Base-by-base conservation (phyloP, 1,140 invertebrate genomes). In the Cataglyphis hispanica region DNA sequence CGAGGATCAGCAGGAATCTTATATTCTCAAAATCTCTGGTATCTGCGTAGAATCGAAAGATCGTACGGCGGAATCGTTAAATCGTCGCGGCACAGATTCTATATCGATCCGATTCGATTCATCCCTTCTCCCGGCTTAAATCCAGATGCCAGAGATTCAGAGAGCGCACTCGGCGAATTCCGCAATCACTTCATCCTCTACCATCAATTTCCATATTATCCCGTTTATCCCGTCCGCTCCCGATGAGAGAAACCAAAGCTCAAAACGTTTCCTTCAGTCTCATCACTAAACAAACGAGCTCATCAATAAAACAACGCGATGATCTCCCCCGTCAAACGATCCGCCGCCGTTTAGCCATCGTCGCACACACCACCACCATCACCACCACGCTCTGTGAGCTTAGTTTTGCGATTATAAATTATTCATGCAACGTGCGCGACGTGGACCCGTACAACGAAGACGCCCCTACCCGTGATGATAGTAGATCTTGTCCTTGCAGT, bases 401-500 rank as follows among this genome's bases (percentile, higher is more conserved):
- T 53, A 67, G 76, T 69, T 69, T 53, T 53, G 43, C 53, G 67
- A 74, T 83, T 43, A 50, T 50, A 43, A 60, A 83, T 83, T 74
- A 83, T 60, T 83, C 78, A 83, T 74, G 78, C 67, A 83, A 72
- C 78, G 50, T 22, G 77, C 46, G 46, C 46, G 46, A 50, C 46
- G 63, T 40, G 63, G 46, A 69, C 67, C 78, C 37, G 40, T 58
- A 66, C 69, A 46, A 75, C 40, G 78, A 46, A 46, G 81, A 5
- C 34, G 8, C 37, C 72, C 72, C 86, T 89, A 89, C 85, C 81
- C 67, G 69, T 87, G 75, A 64, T 58, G 89, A 31, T 84, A 90
- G 78, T 91, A 93, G 91, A 95, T 95, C 90, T 95, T 96, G 87
- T 95, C 94, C 43, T 95, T 94, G 93, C 97, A 98, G 58, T 93